These are phyloP conservation scores for Acromyrmex heyeri DNA, from an alignment of 1,140 invertebrate species.

Conservation along the genomic window DNA sequence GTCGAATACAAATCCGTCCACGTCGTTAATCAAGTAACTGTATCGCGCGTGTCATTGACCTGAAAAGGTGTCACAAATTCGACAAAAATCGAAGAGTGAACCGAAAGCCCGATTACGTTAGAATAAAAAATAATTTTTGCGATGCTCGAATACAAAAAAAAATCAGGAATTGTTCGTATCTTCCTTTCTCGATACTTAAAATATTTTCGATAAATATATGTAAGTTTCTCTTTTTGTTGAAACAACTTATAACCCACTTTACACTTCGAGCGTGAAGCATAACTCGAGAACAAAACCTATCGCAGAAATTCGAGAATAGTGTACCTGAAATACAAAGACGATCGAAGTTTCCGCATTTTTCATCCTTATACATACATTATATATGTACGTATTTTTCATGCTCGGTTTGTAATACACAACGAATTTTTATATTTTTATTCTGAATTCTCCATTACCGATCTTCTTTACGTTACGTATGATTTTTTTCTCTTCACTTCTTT, in stretches of 20 bases:
- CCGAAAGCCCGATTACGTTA: background rate
- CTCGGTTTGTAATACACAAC: background rate
- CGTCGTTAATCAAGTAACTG: slow-evolving; percentile 50
- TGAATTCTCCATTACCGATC: background rate
- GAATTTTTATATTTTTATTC: slow-evolving; percentile 21
- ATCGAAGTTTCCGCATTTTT: slow-evolving; percentile 9
- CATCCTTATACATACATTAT: background rate
- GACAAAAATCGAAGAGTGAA: slow-evolving; percentile 1
- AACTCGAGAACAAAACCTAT: slow-evolving; percentile 24
- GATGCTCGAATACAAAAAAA: background rate
- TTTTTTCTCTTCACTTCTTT: background rate
- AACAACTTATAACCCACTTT: slow-evolving; percentile 9
- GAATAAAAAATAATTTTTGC: slow-evolving; percentile 23
- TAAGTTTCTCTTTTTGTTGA: slow-evolving; percentile 4
- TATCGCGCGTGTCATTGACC: slow-evolving; percentile 18
- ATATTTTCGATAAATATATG: background rate
- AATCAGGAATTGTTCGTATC: background rate
- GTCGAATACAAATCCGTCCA: slow-evolving; percentile 48
- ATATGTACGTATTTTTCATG: background rate
- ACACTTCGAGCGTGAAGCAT: background rate
- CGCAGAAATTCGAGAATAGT: slow-evolving; percentile 11
- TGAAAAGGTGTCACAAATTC: slow-evolving; percentile 1
- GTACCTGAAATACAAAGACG: slow-evolving; percentile 4
- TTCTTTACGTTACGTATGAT: background rate
- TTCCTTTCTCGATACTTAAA: background rate